A percentile compares a stretch with the other conserved stretches of the same genome.
Conservation (phyloP, 1,140 invertebrate genomes). For the Oryzaephilus surinamensis region DNA sequence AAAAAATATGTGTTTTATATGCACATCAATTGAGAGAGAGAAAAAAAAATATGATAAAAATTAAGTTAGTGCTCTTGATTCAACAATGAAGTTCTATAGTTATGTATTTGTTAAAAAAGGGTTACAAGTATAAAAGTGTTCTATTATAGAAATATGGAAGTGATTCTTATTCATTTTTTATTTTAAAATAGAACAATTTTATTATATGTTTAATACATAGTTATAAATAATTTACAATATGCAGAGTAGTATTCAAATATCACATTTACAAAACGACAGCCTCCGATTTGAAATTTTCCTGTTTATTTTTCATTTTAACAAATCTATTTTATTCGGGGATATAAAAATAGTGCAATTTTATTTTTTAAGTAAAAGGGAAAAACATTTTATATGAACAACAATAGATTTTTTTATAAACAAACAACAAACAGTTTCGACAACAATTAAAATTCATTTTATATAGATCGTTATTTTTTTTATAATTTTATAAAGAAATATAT, state of each 20-base stretch:
- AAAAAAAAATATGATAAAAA: too few relatives aligned
- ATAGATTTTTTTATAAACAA: neutral
- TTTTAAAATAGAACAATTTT: conserved; percentile 11
- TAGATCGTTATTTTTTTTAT: too few relatives aligned
- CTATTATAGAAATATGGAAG: too few relatives aligned
- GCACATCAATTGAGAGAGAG: too few relatives aligned
- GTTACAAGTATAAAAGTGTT: too few relatives aligned
- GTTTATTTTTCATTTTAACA: conserved; percentile 5
- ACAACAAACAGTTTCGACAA: neutral
- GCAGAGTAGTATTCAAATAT: conserved; percentile 35
- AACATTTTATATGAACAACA: neutral
- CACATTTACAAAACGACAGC: conserved; percentile 34
- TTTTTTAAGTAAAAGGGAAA: neutral
- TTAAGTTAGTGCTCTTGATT: too few relatives aligned
- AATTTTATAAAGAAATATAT: too few relatives aligned
- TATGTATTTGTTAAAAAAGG: too few relatives aligned
- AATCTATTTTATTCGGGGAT: conserved; percentile 20
- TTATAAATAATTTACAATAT: conserved; percentile 30
- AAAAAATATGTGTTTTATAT: too few relatives aligned
- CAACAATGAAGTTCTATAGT: too few relatives aligned
- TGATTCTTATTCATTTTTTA: conserved; percentile 2
- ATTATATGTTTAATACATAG: too few relatives aligned
- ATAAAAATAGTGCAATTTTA: conserved; percentile 13
- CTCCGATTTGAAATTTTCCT: conserved; percentile 21
- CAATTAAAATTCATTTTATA: neutral